Evolutionary conservation across 2,113 vertebrate species (phyloP).

Genomic region (Platichthys stellatus): DNA sequence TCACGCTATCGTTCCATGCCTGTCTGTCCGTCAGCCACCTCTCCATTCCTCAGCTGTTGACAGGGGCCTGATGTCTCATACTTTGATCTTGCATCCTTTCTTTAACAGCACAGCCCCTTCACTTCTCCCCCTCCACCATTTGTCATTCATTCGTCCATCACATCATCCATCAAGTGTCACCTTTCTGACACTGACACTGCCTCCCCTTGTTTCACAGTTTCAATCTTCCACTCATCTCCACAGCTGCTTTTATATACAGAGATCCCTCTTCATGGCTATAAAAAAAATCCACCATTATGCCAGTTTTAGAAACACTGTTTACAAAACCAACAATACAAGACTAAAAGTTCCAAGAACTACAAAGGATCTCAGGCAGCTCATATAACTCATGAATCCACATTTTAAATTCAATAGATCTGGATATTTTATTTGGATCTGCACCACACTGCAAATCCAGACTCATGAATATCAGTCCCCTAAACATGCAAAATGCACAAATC

Average conservation of each 20-base stretch:
- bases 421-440: no score
- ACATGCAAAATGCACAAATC: no score
- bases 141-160: conserved; percentile 42
- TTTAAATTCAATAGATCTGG: no score
- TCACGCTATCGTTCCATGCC: conserved; percentile 35
- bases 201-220: conserved; percentile 47
- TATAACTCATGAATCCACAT: no score
- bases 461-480: no score
- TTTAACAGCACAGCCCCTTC: conserved; percentile 9
- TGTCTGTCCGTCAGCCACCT: conserved; percentile 42
- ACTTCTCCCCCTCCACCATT: conserved; percentile 18
- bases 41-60: conserved; percentile 34
- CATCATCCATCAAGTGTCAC: conserved; percentile 43
- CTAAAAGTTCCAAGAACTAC: no score
- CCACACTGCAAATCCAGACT: no score
- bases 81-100: conserved; percentile 28
- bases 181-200: conserved; percentile 8
- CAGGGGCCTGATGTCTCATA: conserved; percentile 37
- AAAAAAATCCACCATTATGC: background rate
- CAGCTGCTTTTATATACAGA: no score
- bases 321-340: no score
- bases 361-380: no score
- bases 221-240: conserved; percentile 25
- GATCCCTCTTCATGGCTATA: background rate
- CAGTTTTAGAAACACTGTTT: background rate